Evolutionary conservation across 2,888 invertebrate species (phyloP).

Genomic region (Sylvicola cinctus): DNA sequence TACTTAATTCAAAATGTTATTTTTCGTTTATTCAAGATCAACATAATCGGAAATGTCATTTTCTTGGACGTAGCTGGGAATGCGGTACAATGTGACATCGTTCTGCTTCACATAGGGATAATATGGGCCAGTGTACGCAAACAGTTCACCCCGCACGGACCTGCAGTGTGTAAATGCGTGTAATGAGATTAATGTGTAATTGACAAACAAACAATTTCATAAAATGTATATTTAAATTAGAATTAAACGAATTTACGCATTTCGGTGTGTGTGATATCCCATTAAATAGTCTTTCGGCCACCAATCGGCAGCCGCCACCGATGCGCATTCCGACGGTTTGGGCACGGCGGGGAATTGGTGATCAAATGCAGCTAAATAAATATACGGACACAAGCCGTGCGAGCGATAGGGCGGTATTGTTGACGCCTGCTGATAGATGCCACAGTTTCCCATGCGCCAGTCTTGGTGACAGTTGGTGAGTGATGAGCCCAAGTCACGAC

Average conservation of each 20-base stretch:
- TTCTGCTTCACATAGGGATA: no score
- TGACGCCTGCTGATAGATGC: slow-evolving; percentile 16
- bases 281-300: slow-evolving; percentile 18
- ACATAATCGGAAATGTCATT: no score
- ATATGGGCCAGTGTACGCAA: no score
- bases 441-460: slow-evolving; percentile 20
- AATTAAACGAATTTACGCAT: slow-evolving; percentile 10
- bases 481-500: slow-evolving; percentile 20
- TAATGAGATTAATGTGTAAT: no score
- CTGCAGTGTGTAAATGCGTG: no score
- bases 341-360: slow-evolving; percentile 18
- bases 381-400: slow-evolving; percentile 20
- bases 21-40: no score
- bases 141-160: no score
- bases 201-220: no score
- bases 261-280: slow-evolving; percentile 18
- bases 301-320: slow-evolving; percentile 11
- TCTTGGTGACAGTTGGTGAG: slow-evolving; percentile 20
- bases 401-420: slow-evolving; percentile 15
- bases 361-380: slow-evolving; percentile 21
- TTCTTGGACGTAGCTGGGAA: no score
- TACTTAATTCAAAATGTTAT: no score
- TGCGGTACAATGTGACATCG: no score
- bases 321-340: slow-evolving; percentile 13
- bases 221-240: no score